These are phyloP conservation scores for Centropus bengalensis DNA, from an alignment of 2,113 vertebrate genomes.

Conservation along the genomic window DNA sequence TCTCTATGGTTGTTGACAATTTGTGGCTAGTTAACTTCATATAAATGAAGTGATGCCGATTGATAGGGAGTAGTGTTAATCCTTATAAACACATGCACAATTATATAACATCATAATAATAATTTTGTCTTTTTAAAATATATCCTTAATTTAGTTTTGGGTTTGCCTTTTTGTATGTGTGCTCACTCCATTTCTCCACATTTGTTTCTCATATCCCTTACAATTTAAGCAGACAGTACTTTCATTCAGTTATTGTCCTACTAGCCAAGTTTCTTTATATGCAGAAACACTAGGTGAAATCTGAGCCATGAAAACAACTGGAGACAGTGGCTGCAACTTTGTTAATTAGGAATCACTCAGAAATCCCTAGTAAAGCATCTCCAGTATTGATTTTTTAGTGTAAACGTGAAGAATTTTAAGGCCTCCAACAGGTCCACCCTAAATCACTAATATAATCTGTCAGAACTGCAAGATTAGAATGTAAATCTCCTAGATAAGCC, in stretches of 20 bases:
- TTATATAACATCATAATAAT: not conserved
- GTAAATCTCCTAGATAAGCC: constrained; percentile 19
- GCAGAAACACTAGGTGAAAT: not conserved
- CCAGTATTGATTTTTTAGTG: constrained; percentile 50
- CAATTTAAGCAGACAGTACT: not conserved
- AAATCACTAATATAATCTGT: constrained; percentile 53
- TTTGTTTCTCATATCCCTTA: not conserved
- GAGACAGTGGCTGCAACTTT: not conserved
- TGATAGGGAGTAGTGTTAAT: not conserved
- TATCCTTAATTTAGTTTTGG: not conserved
- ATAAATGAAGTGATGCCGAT: not conserved
- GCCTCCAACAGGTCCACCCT: not conserved
- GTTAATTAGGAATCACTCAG: constrained; percentile 21
- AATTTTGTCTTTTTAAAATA: not conserved
- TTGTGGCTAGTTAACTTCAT: not conserved
- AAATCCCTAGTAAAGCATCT: not conserved
- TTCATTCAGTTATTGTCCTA: not conserved
- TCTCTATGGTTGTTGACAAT: not conserved
- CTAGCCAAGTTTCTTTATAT: not conserved
- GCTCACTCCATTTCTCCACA: not conserved
- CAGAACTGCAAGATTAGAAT: not conserved
- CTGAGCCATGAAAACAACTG: not conserved
- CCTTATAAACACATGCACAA: not conserved
- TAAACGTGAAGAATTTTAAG: constrained; percentile 5
- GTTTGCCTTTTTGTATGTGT: not conserved